Conservation (phyloP, 2,113 vertebrate species). For the Steatornis caripensis region DNA sequence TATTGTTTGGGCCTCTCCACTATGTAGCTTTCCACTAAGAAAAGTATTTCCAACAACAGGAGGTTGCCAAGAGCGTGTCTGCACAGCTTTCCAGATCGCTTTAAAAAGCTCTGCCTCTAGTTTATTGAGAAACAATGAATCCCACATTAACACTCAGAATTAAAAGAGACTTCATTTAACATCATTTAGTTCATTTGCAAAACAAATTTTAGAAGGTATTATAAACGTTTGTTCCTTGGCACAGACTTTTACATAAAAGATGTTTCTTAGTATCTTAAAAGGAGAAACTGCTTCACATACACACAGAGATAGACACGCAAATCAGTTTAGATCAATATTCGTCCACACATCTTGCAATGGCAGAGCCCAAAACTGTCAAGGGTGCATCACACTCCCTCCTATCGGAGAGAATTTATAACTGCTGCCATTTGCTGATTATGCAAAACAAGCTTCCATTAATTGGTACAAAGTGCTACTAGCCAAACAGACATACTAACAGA, state of each 20-base stretch:
- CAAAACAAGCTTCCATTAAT: background rate
- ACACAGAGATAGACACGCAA: background rate
- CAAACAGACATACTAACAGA: background rate
- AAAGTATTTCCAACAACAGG: background rate
- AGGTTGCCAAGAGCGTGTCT: background rate
- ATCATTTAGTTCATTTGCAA: background rate
- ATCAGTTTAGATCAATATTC: background rate
- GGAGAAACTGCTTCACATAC: background rate
- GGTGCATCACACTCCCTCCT: background rate
- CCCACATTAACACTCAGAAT: background rate
- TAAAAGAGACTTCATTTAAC: background rate
- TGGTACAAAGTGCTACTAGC: rapidly evolving
- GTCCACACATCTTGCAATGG: background rate
- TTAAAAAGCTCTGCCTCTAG: background rate
- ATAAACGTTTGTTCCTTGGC: background rate
- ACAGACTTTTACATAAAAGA: background rate
- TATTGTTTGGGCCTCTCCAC: background rate
- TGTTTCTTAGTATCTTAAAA: background rate
- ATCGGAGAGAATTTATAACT: background rate
- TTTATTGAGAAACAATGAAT: background rate
- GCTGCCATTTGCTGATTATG: background rate
- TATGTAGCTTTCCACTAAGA: background rate
- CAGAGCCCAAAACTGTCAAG: background rate
- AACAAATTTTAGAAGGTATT: background rate
- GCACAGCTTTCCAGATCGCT: background rate